Evolutionary conservation across 2,113 vertebrate genomes (phyloP).

Genomic region (Ia io): DNA sequence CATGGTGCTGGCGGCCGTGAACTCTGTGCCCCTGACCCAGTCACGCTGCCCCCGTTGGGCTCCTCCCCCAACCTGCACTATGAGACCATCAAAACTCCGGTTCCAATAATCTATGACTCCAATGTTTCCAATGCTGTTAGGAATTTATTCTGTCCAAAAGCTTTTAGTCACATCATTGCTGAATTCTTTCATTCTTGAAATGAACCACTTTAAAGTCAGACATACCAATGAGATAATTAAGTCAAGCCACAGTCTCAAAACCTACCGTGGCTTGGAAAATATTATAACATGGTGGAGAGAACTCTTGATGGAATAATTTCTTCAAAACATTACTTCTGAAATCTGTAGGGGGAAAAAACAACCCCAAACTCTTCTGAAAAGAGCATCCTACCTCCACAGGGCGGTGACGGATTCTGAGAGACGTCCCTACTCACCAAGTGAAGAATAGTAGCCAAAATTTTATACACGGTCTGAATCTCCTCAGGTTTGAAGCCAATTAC

Average conservation of each 20-base stretch:
- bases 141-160: neutral
- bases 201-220: neutral
- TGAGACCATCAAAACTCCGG: neutral
- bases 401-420: neutral
- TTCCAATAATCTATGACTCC: neutral
- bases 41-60: too few relatives aligned
- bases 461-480: conserved; percentile 96
- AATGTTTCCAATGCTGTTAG: neutral
- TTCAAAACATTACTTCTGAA: conserved; percentile 39
- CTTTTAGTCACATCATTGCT: neutral
- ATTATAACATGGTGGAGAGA: neutral
- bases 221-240: neutral
- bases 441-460: conserved; percentile 94
- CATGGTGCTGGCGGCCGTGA: too few relatives aligned
- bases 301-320: neutral
- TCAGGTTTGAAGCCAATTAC: conserved; percentile 96
- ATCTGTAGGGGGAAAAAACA: neutral
- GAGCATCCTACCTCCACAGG: neutral
- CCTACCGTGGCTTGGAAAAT: neutral
- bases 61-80: neutral
- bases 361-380: neutral
- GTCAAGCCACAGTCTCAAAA: neutral
- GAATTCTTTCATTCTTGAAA: neutral
- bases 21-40: neutral
- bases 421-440: conserved; percentile 88